These are phyloP conservation scores for Halictus quadricinctus DNA, from an alignment of 2,888 invertebrate genomes.

Conservation along the genomic window DNA sequence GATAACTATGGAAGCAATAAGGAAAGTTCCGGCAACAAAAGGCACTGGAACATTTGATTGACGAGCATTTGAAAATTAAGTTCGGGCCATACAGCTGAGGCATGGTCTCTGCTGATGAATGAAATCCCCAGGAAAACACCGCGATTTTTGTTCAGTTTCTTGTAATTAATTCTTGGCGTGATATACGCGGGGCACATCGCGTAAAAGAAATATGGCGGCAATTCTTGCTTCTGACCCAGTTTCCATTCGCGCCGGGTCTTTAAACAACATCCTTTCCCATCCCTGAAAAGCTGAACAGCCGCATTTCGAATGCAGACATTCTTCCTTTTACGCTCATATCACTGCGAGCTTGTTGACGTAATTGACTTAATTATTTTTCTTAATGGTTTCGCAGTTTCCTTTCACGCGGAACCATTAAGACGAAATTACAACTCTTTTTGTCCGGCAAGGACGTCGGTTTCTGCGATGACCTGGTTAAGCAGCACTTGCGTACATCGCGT, in stretches of 20 bases:
- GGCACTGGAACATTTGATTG: background rate
- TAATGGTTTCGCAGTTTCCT: background rate
- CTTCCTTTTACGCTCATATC: background rate
- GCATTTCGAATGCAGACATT: background rate
- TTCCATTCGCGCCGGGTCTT: background rate
- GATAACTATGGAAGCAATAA: background rate
- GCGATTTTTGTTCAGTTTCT: background rate
- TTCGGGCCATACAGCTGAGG: background rate
- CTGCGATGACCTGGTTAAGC: background rate
- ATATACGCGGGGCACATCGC: constrained; percentile 4
- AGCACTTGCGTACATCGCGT: background rate
- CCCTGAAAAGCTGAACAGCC: constrained; percentile 11
- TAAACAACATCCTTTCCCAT: constrained; percentile 12
- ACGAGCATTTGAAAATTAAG: background rate
- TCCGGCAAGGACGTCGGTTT: background rate
- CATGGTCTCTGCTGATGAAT: background rate
- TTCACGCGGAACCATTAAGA: background rate
- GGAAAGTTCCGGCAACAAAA: background rate
- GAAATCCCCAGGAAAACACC: background rate
- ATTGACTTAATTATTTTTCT: constrained; percentile 15
- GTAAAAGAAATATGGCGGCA: background rate
- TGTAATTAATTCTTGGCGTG: constrained; percentile 26
- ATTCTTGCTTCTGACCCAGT: background rate
- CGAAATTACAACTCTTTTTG: constrained; percentile 6
- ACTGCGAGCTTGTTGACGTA: background rate